phyloP scores from a whole-genome alignment of 2,888 invertebrate genomes.

The Papilio demoleus region DNA sequence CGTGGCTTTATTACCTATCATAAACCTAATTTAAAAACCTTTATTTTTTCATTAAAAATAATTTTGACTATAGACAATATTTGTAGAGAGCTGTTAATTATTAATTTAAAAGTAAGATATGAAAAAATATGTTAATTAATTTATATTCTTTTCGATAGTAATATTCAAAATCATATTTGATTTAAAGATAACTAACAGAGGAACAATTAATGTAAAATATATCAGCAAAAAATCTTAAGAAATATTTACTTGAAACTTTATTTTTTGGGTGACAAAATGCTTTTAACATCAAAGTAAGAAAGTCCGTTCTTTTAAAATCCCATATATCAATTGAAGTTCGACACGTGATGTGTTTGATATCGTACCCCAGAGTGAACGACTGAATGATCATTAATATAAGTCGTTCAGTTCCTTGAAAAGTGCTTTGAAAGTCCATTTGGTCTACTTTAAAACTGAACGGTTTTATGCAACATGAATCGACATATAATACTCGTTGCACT shows the following conservation, averaged over 20 bases:
- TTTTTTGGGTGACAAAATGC: not conserved
- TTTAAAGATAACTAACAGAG: not conserved
- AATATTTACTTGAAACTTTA: not conserved
- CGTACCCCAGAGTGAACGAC: not conserved
- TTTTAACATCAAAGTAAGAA: not conserved
- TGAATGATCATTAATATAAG: constrained; percentile 29
- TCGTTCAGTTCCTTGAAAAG: constrained; percentile 16
- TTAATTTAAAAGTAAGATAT: too few species aligned
- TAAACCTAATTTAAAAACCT: constrained; percentile 32
- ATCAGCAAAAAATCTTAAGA: not conserved
- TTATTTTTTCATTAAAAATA: constrained; percentile 17
- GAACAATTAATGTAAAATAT: not conserved
- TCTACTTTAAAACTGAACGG: constrained; percentile 18
- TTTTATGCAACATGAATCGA: constrained; percentile 1
- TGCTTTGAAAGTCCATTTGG: constrained; percentile 20
- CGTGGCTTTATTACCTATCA: constrained; percentile 15
- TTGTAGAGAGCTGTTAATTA: constrained; percentile 9
- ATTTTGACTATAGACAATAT: not conserved
- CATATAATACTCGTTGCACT: not conserved
- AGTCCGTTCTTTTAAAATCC: constrained; percentile 3
- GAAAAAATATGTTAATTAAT: too few species aligned
- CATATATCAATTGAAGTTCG: constrained; percentile 17
- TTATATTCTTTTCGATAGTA: too few species aligned
- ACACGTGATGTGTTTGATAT: constrained; percentile 18
- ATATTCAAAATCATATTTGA: not conserved